Evolutionary conservation across 2,888 invertebrate genomes (phyloP).

Genomic region (Hydrotaea cyrtoneurina): DNA sequence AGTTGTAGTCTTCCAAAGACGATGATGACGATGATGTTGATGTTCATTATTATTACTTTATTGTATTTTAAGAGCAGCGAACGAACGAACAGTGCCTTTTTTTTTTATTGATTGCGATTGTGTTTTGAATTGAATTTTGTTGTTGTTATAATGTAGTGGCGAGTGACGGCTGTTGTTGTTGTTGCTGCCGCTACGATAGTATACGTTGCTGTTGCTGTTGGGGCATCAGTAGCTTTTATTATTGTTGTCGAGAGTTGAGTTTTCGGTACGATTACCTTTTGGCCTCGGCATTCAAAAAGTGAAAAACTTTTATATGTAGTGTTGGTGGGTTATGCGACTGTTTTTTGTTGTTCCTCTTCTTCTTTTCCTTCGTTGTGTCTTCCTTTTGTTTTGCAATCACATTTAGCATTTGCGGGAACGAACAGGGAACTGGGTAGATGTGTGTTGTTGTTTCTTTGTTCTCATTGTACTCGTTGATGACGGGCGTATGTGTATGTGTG

Average conservation of each 20-base stretch:
- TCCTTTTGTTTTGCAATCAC: not conserved
- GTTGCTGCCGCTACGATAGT: not conserved
- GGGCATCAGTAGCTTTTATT: conserved; percentile 20
- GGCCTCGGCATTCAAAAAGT: conserved; percentile 70
- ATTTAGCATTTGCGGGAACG: not conserved
- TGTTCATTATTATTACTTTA: conserved; percentile 48
- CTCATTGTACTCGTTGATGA: not conserved
- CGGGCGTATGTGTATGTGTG: conserved; percentile 39
- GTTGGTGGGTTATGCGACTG: not conserved
- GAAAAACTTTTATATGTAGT: conserved; percentile 58
- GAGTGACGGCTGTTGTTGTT: not conserved
- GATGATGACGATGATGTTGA: not conserved
- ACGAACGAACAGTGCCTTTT: not conserved
- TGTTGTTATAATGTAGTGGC: conserved; percentile 18
- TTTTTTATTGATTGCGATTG: conserved; percentile 23
- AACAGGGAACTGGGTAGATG: too few relatives aligned
- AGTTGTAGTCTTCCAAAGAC: not conserved
- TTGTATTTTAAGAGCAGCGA: conserved; percentile 31
- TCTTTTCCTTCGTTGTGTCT: conserved; percentile 14
- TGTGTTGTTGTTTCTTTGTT: not conserved
- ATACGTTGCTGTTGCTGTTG: conserved; percentile 45
- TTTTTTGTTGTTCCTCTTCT: conserved; percentile 36
- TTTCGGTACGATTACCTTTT: conserved; percentile 68
- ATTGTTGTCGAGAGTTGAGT: conserved; percentile 50
- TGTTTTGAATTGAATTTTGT: conserved; percentile 2